phyloP scores from a whole-genome alignment of 2,888 invertebrate genomes.

The Anthophora plumipes region DNA sequence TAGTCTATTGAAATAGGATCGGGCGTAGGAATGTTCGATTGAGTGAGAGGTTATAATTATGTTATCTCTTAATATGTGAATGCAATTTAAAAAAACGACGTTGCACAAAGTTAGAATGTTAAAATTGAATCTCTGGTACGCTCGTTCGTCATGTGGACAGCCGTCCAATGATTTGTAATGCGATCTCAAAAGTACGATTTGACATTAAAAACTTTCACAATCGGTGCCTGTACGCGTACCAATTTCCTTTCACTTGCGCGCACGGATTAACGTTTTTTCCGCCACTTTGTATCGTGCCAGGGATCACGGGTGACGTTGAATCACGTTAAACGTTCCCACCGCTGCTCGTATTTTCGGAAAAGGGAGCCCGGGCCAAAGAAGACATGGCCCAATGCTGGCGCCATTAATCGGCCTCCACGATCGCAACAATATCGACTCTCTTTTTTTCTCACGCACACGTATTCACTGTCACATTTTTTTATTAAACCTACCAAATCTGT shows the following conservation, averaged over 20 bases:
- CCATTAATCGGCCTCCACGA: constrained; percentile 72
- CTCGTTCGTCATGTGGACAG: neutral
- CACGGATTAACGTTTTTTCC: constrained; percentile 34
- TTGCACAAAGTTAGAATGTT: neutral
- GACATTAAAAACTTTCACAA: constrained; percentile 52
- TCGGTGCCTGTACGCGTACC: constrained; percentile 9
- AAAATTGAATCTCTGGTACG: neutral
- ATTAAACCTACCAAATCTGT: neutral
- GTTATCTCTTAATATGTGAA: neutral
- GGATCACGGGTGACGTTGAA: constrained; percentile 21
- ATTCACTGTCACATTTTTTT: neutral
- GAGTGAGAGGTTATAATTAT: constrained; percentile 32
- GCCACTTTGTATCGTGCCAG: constrained; percentile 20
- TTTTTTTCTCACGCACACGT: constrained; percentile 19
- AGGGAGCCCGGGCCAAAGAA: constrained; percentile 68
- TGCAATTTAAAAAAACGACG: neutral
- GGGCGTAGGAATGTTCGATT: neutral
- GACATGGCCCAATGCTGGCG: constrained; percentile 76
- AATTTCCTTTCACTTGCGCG: constrained; percentile 35
- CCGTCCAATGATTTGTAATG: neutral
- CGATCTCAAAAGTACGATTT: constrained; percentile 20
- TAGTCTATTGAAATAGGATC: neutral
- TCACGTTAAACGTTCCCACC: constrained; percentile 69
- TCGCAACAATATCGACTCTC: constrained; percentile 62
- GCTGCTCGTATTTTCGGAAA: constrained; percentile 64